A percentile compares a stretch with the other conserved stretches of the same genome.
These are phyloP conservation scores for Acipenser transmontanus DNA, from an alignment of 2,797 vertebrate species.

Conservation along the genomic window DNA sequence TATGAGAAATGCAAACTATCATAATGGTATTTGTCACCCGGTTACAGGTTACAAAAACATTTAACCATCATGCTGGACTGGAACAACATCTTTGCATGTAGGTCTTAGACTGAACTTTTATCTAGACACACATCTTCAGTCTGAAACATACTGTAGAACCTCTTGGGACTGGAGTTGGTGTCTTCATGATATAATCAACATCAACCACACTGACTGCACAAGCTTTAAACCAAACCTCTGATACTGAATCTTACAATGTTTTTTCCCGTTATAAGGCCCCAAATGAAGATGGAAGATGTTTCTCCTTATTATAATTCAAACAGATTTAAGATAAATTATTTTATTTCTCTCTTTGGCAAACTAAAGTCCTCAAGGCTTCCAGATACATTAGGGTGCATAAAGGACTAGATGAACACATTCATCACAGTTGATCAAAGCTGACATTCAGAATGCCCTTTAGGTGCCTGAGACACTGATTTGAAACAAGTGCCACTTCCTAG, in stretches of 20 bases:
- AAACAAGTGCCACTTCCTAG: slow-evolving; percentile 47
- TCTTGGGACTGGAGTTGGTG: no score
- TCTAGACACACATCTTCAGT: no score
- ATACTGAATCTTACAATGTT: background rate
- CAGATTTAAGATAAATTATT: background rate
- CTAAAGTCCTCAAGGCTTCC: slow-evolving; percentile 43
- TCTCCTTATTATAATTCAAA: slow-evolving; percentile 15
- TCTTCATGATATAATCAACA: slow-evolving; percentile 1
- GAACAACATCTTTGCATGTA: no score
- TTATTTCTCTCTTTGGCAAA: slow-evolving; percentile 7
- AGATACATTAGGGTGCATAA: slow-evolving; percentile 29
- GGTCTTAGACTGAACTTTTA: no score
- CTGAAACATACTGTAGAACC: no score
- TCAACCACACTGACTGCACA: slow-evolving; percentile 10
- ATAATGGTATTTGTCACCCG: no score
- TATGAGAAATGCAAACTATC: no score
- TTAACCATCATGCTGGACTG: no score
- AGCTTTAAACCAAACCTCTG: background rate
- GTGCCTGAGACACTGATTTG: slow-evolving; percentile 41
- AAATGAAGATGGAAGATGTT: slow-evolving; percentile 20
- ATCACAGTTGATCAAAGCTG: slow-evolving; percentile 45
- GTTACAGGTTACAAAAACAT: no score
- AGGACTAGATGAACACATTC: slow-evolving; percentile 33
- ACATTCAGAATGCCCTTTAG: slow-evolving; percentile 57
- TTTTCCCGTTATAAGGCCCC: slow-evolving; percentile 1